Evolutionary conservation across 2,113 vertebrate genomes (phyloP), one percentile per base, ranked within the genome.

Genomic region (Poeciliopsis prolifica): DNA sequence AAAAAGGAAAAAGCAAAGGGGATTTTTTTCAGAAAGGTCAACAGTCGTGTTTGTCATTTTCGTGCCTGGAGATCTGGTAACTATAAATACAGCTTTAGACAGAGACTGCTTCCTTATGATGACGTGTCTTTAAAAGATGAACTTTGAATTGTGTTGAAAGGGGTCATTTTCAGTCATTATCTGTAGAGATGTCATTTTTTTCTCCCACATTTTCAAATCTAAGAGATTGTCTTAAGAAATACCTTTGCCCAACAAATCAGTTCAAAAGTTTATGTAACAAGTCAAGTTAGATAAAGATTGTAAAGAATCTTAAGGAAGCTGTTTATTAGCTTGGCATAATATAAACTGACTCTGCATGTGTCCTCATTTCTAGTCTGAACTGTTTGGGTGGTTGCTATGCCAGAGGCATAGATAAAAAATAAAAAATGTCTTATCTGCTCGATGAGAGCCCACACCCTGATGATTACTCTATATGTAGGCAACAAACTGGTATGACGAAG

Each of bases 401-500:
- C 42, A 67, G 64, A 73, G 67, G 65, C 72, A 74, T 79, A 77
- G 70, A 72, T 82, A 14, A 63, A 58, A 33, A 28, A 26, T 2
- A 31, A 37, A 42, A 48, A 58, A 58, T 9, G 17, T 44, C 58
- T 80, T 72, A 85, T 86, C 70, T 68, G 26, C 35, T 58, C 24
- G 24, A 14, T 30, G 64, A 65, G 10, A 60, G 22, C 4, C 62
- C 44, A 82, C 83, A 78, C 73, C 77, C 76, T 78, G 71, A 51
- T 51, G 30, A 75, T 61, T 33, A 48, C 24, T 62, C 4, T 19
- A 61, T 24, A 60, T 22, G 31, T 33, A 61, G 37, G 61, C 11
- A 61, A 69, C 44, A 65, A 75, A 76, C 70, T 35, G 24, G 1
- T 19, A 15, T n/a, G 40, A n/a, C 64, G 69, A 51, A 64, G 22